Conservation (phyloP, 2,888 invertebrate species). For the Caenorhabditis sp. region DNA sequence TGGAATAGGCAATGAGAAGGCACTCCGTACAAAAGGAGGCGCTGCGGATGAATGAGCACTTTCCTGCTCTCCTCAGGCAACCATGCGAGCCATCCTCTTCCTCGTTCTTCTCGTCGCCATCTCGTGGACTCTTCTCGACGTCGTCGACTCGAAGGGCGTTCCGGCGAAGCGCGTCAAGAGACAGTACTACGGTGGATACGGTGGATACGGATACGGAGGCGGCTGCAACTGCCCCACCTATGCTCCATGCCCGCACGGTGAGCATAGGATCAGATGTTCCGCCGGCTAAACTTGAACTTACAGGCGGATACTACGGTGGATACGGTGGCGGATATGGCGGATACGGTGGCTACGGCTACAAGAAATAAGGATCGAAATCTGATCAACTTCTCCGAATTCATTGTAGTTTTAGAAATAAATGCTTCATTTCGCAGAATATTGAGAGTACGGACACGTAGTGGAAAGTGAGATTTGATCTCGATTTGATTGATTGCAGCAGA, state of each 20-base stretch:
- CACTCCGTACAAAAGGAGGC: slow-evolving; percentile 20
- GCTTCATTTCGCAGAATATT: slow-evolving; percentile 31
- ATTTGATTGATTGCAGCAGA: no score
- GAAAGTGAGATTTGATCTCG: not conserved
- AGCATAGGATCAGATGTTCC: no score
- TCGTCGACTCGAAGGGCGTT: slow-evolving; percentile 49
- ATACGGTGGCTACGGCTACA: slow-evolving; percentile 58
- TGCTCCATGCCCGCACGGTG: slow-evolving; percentile 52
- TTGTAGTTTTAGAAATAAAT: slow-evolving; percentile 29
- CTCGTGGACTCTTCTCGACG: slow-evolving; percentile 58
- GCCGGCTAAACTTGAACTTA: slow-evolving; percentile 1
- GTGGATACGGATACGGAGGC: slow-evolving; percentile 39
- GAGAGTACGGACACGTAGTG: slow-evolving; percentile 6
- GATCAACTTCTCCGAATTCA: slow-evolving; percentile 17
- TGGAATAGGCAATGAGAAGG: slow-evolving; percentile 21
- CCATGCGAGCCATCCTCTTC: slow-evolving; percentile 50
- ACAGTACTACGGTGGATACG: slow-evolving; percentile 53
- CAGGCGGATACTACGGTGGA: slow-evolving; percentile 47
- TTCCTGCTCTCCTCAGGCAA: slow-evolving; percentile 15
- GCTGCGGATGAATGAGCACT: slow-evolving; percentile 20
- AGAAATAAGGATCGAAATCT: slow-evolving; percentile 46
- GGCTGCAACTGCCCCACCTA: slow-evolving; percentile 55
- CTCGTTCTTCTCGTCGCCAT: slow-evolving; percentile 53
- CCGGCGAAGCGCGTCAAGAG: slow-evolving; percentile 53
- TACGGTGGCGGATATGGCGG: slow-evolving; percentile 58